Conservation (phyloP, 2,888 invertebrate species). For the Cancer borealis region DNA sequence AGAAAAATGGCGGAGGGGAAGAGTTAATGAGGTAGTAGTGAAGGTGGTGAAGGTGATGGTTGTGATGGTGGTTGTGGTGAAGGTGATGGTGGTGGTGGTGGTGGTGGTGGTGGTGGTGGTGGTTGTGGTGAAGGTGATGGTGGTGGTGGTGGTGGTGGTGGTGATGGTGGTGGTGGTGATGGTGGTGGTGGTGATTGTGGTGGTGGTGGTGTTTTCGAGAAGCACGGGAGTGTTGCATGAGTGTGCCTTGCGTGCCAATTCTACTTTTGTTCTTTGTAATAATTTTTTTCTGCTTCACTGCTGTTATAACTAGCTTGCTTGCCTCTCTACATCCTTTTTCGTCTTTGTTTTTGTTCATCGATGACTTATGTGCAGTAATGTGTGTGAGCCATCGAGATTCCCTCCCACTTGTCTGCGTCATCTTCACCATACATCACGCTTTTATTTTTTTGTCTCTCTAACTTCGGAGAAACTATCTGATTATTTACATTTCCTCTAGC, state of each 20-base stretch:
- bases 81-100: background rate
- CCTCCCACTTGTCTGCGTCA: background rate
- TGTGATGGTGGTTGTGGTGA: background rate
- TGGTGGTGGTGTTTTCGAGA: background rate
- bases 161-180: background rate
- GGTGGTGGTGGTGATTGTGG: background rate
- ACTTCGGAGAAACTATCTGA: background rate
- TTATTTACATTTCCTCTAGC: background rate
- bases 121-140: background rate
- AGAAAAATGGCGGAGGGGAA: background rate
- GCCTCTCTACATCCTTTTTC: background rate
- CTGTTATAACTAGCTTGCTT: background rate
- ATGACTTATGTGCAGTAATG: background rate
- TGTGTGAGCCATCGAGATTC: background rate
- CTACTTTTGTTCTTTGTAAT: background rate
- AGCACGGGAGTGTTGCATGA: background rate
- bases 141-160: background rate
- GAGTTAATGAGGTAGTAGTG: background rate
- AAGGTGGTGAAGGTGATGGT: background rate
- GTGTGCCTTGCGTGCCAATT: background rate
- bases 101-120: background rate
- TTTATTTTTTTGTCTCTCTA: background rate
- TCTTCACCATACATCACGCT: background rate
- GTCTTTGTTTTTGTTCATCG: background rate
- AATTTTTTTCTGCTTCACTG: background rate